These are phyloP conservation scores for Trogon surrucura DNA, from an alignment of 2,113 vertebrate species.

Conservation along the genomic window DNA sequence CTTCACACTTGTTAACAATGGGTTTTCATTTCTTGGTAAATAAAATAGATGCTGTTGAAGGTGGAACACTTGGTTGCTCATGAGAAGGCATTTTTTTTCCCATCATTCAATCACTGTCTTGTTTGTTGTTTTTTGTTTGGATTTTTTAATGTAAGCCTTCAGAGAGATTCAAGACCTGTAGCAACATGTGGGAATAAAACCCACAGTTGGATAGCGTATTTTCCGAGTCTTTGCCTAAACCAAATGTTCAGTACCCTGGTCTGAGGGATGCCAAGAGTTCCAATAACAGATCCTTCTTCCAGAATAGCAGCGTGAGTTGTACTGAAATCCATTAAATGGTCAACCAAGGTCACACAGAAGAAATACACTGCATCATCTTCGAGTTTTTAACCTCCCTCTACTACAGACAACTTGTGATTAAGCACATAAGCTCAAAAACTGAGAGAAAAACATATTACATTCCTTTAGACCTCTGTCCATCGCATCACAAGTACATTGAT, in stretches of 20 bases:
- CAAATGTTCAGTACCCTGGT: neutral
- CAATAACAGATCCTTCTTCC: neutral
- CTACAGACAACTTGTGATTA: neutral
- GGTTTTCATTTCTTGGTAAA: neutral
- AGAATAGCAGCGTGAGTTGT: neutral
- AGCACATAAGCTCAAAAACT: neutral
- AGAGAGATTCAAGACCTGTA: neutral
- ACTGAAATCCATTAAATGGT: neutral
- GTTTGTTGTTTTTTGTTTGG: no score
- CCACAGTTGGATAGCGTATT: fast-evolving
- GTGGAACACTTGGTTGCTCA: neutral
- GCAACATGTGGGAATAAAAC: neutral
- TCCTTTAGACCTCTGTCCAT: neutral
- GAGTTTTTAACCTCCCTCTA: neutral
- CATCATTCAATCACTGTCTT: neutral
- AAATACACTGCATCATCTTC: neutral
- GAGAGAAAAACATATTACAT: neutral
- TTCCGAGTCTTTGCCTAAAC: neutral
- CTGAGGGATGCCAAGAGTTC: neutral
- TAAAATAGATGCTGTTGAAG: neutral
- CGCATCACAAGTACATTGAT: neutral
- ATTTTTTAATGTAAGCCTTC: neutral
- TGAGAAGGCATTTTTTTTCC: neutral
- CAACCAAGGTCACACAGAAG: neutral
- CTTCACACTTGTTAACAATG: neutral